Conservation (phyloP, 2,797 vertebrate genomes). For the Aselliscus stoliczkanus region DNA sequence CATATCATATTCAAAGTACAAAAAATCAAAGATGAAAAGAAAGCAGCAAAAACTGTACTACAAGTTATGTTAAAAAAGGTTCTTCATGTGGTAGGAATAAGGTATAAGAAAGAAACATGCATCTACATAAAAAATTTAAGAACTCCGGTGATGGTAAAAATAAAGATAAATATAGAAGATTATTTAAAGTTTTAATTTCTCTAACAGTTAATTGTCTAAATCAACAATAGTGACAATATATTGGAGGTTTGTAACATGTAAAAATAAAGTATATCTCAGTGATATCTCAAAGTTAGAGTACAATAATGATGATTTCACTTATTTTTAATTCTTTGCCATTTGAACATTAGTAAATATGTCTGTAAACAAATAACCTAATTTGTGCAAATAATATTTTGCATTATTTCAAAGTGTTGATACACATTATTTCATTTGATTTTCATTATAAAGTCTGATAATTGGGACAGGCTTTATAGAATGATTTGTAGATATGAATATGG, state of each 20-base stretch:
- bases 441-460: neutral
- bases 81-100: neutral
- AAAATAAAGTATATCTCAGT: neutral
- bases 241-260: neutral
- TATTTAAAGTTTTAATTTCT: neutral
- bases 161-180: neutral
- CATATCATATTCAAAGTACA: neutral
- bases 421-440: neutral
- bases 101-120: neutral
- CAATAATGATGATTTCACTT: neutral
- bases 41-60: neutral
- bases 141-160: neutral
- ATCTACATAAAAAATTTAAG: neutral
- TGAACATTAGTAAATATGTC: neutral
- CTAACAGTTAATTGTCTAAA: neutral
- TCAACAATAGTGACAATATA: neutral
- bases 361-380: neutral
- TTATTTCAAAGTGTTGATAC: neutral
- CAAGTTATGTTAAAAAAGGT: neutral
- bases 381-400: neutral
- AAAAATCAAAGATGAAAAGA: neutral
- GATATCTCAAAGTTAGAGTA: neutral
- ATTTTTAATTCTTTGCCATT: neutral
- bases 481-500: neutral
- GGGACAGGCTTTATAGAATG: neutral